Evolutionary conservation across 1,140 invertebrate species (phyloP), one percentile per base, ranked within the genome.

Genomic region (Danaus plexippus): DNA sequence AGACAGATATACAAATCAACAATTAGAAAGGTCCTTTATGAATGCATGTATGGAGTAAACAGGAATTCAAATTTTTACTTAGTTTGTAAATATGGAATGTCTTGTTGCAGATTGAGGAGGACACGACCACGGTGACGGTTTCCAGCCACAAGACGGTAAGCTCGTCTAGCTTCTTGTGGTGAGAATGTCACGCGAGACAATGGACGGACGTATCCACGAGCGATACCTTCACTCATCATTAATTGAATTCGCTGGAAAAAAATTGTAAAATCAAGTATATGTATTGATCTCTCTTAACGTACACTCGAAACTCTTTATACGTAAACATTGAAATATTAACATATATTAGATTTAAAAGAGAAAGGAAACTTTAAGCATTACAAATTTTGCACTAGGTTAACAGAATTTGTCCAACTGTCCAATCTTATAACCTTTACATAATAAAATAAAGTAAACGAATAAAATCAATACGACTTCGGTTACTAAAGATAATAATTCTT

Each of bases 161-260:
- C 78, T 7, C 64, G 58, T 9, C 63, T 0, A 5, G 52, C 68
- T 1, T 74, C 70, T 0, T 51, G 22, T 0, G 69, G 59, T 2
- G 50, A 44, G 46, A 68, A 80, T 8, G 61, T 60, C 1, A 75
- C 62, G 9, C 79, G 71, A 1, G 74, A 58, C 15, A 80, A 43
- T 0, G 79, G 79, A 9, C 73, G 67, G 1, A 82, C 79, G 52
- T 67, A 69, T 1, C 77, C 79, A 3, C 59, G 61, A 0, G 64
- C 52, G 9, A 80, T 77, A 5, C 79, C 79, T 11, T 80, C 71
- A 13, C 61, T 63, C 12, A 81, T 40, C 13, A 71, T 42, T 0
- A 47, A 6, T 52, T 77, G 73, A 10, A 81, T 15, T 1, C 42
- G 43, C 76, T 79, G 52, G 18, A 57, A 63, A n/a, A 43, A 13